Conservation (phyloP, 2,113 vertebrate species). For the Gyps fulvus region DNA sequence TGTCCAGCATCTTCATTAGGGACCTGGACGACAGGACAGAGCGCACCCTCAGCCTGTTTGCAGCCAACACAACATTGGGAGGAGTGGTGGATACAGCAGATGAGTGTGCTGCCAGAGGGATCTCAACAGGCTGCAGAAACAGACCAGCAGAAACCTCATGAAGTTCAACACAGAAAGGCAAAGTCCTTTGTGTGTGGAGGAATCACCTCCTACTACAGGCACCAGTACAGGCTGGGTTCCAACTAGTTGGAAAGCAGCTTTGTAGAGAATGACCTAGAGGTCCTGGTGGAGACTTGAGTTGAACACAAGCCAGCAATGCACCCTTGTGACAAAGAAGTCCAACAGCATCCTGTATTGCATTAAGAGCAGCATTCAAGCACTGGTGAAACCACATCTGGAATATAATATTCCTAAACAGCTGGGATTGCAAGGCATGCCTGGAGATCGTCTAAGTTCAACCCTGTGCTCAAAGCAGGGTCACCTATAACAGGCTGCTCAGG, state of each 20-base stretch:
- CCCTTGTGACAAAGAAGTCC: not conserved
- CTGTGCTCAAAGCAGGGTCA: not conserved
- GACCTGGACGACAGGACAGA: not conserved
- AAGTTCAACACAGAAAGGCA: not conserved
- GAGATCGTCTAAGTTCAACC: not conserved
- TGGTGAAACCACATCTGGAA: not conserved
- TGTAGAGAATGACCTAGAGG: not conserved
- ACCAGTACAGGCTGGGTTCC: not conserved
- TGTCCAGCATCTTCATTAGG: not conserved
- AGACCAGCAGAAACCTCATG: not conserved
- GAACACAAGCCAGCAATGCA: not conserved
- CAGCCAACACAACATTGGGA: not conserved
- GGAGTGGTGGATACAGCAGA: not conserved
- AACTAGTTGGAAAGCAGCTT: not conserved
- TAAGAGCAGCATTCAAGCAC: not conserved
- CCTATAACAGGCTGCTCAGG: not conserved
- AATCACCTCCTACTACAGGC: not conserved
- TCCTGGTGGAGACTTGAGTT: not conserved
- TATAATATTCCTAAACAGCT: not conserved
- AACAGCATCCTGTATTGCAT: not conserved
- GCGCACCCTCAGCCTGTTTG: rapidly evolving
- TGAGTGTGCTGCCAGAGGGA: not conserved
- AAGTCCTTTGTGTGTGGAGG: not conserved
- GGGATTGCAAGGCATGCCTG: not conserved
- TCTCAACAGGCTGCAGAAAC: not conserved